Conservation (phyloP, 2,888 invertebrate species). For the Emesis castigata region DNA sequence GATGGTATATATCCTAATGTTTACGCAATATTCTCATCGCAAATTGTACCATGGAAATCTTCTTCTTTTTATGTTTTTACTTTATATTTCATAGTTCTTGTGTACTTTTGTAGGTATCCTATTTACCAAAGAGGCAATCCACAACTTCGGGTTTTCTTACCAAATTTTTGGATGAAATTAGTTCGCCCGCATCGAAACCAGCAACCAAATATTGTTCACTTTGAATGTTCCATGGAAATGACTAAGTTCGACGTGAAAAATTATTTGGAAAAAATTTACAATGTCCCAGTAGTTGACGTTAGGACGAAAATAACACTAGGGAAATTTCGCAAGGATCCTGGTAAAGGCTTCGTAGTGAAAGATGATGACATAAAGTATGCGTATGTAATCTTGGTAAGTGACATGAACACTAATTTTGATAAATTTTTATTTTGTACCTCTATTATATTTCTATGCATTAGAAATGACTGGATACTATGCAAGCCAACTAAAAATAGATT, state of each 20-base stretch:
- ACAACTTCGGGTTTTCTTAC: slow-evolving; percentile 97
- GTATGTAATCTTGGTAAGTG: slow-evolving; percentile 93
- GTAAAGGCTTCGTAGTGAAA: slow-evolving; percentile 92
- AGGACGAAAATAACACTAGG: slow-evolving; percentile 93
- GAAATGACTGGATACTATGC: no score
- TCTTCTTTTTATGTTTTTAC: no score
- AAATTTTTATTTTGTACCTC: no score
- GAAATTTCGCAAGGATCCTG: slow-evolving; percentile 88
- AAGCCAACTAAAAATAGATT: no score
- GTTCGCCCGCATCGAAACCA: slow-evolving; percentile 91
- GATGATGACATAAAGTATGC: slow-evolving; percentile 95
- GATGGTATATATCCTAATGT: no score
- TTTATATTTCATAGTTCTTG: no score
- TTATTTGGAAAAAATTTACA: slow-evolving; percentile 98
- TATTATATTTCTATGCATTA: no score
- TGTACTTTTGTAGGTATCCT: slow-evolving; percentile 94
- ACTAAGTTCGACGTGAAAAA: slow-evolving; percentile 96
- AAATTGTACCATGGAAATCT: no score
- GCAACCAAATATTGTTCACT: slow-evolving; percentile 95
- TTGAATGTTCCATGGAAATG: slow-evolving; percentile 98
- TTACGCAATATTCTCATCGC: no score
- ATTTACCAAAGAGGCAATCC: slow-evolving; percentile 97
- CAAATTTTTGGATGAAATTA: slow-evolving; percentile 99
- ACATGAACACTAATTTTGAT: no score
- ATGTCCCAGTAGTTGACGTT: slow-evolving; percentile 94